phyloP scores from a whole-genome alignment of 2,113 vertebrate genomes.

The Peromyscus maniculatus region DNA sequence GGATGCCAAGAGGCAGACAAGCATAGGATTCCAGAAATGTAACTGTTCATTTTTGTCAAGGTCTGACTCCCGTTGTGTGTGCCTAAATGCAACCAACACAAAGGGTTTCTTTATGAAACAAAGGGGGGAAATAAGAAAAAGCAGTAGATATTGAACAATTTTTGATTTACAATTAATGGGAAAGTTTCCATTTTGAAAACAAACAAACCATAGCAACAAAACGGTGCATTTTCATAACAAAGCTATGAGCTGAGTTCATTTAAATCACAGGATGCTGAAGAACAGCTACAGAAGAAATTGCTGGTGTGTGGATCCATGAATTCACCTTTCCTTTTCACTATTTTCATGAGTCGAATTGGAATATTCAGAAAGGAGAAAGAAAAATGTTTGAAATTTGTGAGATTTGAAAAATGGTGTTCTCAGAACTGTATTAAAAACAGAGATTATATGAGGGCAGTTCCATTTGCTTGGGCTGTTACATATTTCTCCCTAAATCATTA shows the following conservation, averaged over 20 bases:
- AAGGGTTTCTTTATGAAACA: neutral
- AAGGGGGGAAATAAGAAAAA: neutral
- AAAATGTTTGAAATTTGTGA: neutral
- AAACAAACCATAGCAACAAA: neutral
- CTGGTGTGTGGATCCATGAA: neutral
- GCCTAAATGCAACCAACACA: neutral
- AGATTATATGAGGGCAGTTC: neutral
- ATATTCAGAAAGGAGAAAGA: neutral
- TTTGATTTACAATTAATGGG: neutral
- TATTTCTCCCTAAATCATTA: neutral
- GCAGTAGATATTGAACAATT: neutral
- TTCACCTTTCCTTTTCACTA: neutral
- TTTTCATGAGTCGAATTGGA: neutral
- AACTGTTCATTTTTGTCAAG: neutral
- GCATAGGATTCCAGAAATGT: neutral
- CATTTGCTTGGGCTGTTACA: neutral
- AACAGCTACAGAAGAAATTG: neutral
- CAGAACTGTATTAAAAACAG: neutral
- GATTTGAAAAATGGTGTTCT: neutral
- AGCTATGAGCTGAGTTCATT: neutral
- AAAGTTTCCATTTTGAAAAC: neutral
- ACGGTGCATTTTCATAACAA: neutral
- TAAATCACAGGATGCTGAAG: neutral
- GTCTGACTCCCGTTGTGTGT: neutral
- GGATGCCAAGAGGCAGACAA: rapidly evolving